phyloP scores from a whole-genome alignment of 2,113 vertebrate genomes.

The Nansenia antarctica region DNA sequence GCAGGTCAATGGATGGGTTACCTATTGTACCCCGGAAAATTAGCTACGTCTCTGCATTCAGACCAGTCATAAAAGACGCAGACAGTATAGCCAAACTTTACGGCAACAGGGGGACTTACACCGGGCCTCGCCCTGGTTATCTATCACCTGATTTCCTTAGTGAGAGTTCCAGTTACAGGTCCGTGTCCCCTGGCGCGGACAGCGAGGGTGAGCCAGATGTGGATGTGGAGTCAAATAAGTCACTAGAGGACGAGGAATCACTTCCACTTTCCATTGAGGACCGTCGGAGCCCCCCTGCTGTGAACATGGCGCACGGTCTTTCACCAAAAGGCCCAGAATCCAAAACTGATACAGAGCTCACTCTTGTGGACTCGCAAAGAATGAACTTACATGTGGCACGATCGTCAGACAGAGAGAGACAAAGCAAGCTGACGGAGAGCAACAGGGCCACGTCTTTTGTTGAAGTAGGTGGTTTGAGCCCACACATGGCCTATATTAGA shows the following conservation, averaged over 20 bases:
- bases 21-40: conserved; percentile 79
- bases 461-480: conserved; percentile 53
- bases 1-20: conserved; percentile 77
- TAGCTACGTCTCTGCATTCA: conserved; percentile 93
- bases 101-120: conserved; percentile 81
- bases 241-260: conserved; percentile 81
- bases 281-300: conserved; percentile 63
- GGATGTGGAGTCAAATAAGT: conserved; percentile 90
- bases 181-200: conserved; percentile 88
- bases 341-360: conserved; percentile 42
- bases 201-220: conserved; percentile 92
- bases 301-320: conserved; percentile 52
- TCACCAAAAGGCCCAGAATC: conserved; percentile 60
- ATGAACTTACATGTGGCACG: conserved; percentile 64
- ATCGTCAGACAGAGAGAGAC: conserved; percentile 65
- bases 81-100: conserved; percentile 96
- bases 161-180: conserved; percentile 93
- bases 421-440: conserved; percentile 72
- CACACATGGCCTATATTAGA: background rate
- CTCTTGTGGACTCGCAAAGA: conserved; percentile 51
- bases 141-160: conserved; percentile 91
- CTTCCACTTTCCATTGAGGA: conserved; percentile 64
- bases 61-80: conserved; percentile 90
- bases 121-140: conserved; percentile 78
- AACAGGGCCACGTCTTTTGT: conserved; percentile 58